phyloP scores from a whole-genome alignment of 1,140 invertebrate species.

The Lordiphosa mommai region DNA sequence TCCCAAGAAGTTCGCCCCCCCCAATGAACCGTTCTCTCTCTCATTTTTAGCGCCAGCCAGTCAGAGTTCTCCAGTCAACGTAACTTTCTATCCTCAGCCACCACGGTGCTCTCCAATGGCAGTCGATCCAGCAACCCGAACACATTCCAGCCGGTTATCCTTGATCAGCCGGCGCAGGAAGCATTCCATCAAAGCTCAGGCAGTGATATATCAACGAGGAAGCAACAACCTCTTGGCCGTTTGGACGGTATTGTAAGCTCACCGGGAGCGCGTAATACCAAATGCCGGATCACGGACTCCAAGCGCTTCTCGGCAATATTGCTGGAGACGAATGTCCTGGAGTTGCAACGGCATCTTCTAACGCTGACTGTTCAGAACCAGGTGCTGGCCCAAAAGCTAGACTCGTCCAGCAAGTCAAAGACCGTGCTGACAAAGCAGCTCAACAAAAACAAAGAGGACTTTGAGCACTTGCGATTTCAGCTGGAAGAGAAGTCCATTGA shows the following conservation, averaged over 20 bases:
- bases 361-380: slow-evolving; percentile 91
- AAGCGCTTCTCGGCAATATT: slow-evolving; percentile 90
- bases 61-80: slow-evolving; percentile 77
- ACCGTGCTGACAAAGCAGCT: slow-evolving; percentile 84
- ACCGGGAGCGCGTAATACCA: slow-evolving; percentile 80
- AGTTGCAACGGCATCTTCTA: slow-evolving; percentile 90
- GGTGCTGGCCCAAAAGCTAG: slow-evolving; percentile 86
- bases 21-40: background rate
- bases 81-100: slow-evolving; percentile 75
- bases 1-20: background rate
- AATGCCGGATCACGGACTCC: slow-evolving; percentile 82
- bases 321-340: slow-evolving; percentile 88
- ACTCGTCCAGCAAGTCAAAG: slow-evolving; percentile 84
- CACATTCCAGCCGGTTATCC: slow-evolving; percentile 76
- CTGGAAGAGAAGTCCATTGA: slow-evolving; percentile 90
- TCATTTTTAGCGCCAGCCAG: slow-evolving; percentile 53
- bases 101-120: slow-evolving; percentile 72
- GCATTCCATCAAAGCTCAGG: slow-evolving; percentile 78
- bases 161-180: slow-evolving; percentile 56
- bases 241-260: slow-evolving; percentile 81
- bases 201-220: slow-evolving; percentile 59
- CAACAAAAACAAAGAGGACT: slow-evolving; percentile 87
- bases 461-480: slow-evolving; percentile 91
- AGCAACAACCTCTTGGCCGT: slow-evolving; percentile 77
- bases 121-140: slow-evolving; percentile 54